Conservation (phyloP, 2,113 vertebrate genomes). For the Alectura lathami region DNA sequence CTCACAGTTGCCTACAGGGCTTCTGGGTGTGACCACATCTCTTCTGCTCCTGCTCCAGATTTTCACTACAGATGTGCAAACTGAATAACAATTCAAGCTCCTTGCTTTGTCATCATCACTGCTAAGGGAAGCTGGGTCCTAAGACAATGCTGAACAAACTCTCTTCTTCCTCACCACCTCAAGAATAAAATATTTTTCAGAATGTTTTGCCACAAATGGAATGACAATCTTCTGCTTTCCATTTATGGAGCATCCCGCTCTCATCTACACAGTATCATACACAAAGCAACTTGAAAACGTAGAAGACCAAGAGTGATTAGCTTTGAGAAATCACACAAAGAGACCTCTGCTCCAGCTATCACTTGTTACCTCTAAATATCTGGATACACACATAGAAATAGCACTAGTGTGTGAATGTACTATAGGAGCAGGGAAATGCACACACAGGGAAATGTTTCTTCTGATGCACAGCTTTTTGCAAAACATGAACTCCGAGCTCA, state of each 20-base stretch:
- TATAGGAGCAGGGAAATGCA: accelerated
- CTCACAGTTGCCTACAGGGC: neutral
- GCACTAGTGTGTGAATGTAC: neutral
- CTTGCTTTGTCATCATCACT: conserved; percentile 47
- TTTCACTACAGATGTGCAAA: conserved; percentile 2
- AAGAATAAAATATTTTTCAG: neutral
- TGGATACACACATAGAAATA: neutral
- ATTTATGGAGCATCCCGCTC: neutral
- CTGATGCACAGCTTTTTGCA: neutral
- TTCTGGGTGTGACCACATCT: neutral
- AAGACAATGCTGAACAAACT: neutral
- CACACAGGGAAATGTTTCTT: neutral
- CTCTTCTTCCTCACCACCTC: neutral
- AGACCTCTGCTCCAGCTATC: neutral
- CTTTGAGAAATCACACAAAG: neutral
- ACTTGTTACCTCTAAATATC: neutral
- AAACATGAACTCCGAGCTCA: neutral
- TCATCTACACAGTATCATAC: neutral
- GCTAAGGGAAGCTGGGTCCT: neutral
- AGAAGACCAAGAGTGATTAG: neutral
- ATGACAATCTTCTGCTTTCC: neutral
- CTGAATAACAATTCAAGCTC: conserved; percentile 30
- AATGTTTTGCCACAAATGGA: neutral
- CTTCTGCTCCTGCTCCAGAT: neutral
- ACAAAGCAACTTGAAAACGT: neutral